Conservation (phyloP, 2,797 vertebrate species). For the Nasua narica region DNA sequence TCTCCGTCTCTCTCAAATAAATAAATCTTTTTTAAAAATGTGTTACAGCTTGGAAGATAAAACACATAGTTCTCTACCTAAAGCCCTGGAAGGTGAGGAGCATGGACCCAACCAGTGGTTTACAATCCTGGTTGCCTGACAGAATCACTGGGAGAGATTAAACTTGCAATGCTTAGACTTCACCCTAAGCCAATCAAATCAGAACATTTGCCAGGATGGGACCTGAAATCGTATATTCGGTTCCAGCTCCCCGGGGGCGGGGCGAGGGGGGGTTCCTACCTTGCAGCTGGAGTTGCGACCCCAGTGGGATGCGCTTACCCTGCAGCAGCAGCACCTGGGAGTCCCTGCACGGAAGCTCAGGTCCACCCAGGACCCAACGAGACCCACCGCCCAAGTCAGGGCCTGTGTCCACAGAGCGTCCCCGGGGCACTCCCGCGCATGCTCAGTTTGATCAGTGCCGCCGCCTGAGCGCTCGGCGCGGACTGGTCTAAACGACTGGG, state of each 20-base stretch:
- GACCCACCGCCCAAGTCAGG: background rate
- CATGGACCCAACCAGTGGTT: background rate
- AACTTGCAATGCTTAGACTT: background rate
- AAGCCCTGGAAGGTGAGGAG: background rate
- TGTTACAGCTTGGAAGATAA: background rate
- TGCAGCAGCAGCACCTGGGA: background rate
- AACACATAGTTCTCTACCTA: background rate
- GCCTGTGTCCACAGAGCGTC: background rate
- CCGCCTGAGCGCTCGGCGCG: no score
- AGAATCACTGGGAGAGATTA: background rate
- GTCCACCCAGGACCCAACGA: background rate
- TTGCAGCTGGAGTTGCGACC: background rate
- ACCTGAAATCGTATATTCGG: background rate
- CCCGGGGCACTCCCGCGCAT: background rate
- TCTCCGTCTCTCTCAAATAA: background rate
- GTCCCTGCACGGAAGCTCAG: background rate
- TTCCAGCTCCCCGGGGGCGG: background rate
- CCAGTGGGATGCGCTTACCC: accelerated
- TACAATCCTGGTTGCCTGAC: background rate
- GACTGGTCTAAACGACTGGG: background rate
- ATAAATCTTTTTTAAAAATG: background rate
- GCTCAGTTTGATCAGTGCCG: background rate
- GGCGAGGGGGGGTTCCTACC: background rate
- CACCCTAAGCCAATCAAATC: background rate
- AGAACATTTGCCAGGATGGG: background rate